Evolutionary conservation across 2,888 invertebrate species (phyloP).

Genomic region (Drosophila macrospina): DNA sequence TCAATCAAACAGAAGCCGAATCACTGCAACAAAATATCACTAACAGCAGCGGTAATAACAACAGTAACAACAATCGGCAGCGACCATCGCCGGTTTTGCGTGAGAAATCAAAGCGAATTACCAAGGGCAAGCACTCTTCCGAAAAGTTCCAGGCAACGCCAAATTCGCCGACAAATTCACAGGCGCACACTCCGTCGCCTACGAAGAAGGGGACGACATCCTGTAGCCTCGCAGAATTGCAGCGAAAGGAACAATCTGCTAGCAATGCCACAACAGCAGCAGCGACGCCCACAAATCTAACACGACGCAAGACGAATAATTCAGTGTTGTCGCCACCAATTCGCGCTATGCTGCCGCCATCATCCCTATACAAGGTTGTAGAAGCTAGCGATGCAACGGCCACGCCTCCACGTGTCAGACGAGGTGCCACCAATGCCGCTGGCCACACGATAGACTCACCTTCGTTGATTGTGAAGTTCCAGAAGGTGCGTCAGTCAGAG

Average conservation of each 20-base stretch:
- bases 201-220: conserved; percentile 49
- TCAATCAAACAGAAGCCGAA: conserved; percentile 9
- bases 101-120: conserved; percentile 81
- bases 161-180: conserved; percentile 18
- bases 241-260: conserved; percentile 49
- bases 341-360: conserved; percentile 83
- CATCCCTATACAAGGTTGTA: conserved; percentile 84
- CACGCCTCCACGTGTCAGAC: conserved; percentile 54
- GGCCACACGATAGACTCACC: conserved; percentile 73
- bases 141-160: conserved; percentile 77
- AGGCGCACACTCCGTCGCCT: conserved; percentile 23
- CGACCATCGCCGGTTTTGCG: conserved; percentile 78
- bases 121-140: conserved; percentile 82
- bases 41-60: conserved; percentile 72
- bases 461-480: conserved; percentile 90
- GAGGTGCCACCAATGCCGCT: conserved; percentile 37
- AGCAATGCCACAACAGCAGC: conserved; percentile 45
- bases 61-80: conserved; percentile 60
- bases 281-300: conserved; percentile 46
- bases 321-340: conserved; percentile 81
- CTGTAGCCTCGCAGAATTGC: conserved; percentile 54
- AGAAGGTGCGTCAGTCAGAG: conserved; percentile 90
- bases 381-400: conserved; percentile 69
- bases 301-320: conserved; percentile 65
- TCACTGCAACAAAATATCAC: conserved; percentile 41